Base-by-base conservation (phyloP, 1,140 invertebrate genomes). In the Streblospio benedicti region DNA sequence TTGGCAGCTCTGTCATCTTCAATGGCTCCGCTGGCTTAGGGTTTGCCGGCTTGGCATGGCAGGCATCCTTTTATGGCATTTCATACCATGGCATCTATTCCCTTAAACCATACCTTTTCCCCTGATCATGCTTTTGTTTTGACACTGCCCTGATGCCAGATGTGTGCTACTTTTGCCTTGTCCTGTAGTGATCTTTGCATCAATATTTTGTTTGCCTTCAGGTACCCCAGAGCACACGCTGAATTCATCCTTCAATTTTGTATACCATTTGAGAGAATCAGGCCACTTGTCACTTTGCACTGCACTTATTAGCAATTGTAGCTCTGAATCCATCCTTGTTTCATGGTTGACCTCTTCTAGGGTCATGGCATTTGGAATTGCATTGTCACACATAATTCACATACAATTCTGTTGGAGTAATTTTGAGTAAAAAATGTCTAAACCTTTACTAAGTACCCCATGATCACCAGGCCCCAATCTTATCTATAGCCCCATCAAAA, bases 21-120 rank as follows among this genome's bases (percentile, higher is more conserved):
- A 69, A 41, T 23, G 71, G 71, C 66, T 71, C 66, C 25, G 52
- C 18, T 14, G 53, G 60, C n/a, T n/a, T n/a, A n/a, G 4, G 52
- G 57, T 33, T 55, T 49, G 5, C 53, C 32, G 12, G 65, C 53
- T 60, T 65, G 63, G 60, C 70, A 73, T 14, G 63, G 62, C 12
- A 71, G 53, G 53, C 70, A 73, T 6, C 30, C 38, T 57, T 64
- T 65, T n/a, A 69, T 53, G 38, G 44, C 20, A 4, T 60, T 31
- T 60, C 71, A 68, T 12, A 71, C 70, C 18, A 61, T 12, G 51
- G 58, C 57, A 56, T 74, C 71, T 9, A 73, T 65, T n/a, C 61
- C 57, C 35, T 9, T 9, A n/a, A 38, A 38, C 35, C 35, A 38
- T 38, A 38, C 35, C 35, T 9, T 38, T 38, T 38, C 35, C n/a